phyloP scores from a whole-genome alignment of 2,113 vertebrate genomes.

The Lynx canadensis region DNA sequence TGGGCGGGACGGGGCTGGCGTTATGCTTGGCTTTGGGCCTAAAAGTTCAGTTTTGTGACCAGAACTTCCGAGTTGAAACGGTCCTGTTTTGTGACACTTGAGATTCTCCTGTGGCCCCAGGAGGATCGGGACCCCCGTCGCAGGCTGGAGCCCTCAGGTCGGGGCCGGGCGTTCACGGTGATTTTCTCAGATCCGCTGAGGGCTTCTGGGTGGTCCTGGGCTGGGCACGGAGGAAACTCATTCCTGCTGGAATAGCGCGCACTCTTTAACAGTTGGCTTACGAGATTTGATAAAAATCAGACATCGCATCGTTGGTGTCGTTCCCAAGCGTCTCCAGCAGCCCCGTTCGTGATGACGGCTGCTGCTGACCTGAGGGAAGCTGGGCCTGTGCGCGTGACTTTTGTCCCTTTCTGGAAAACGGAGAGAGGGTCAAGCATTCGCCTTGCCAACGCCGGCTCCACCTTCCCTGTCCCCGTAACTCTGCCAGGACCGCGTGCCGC shows the following conservation, averaged over 20 bases:
- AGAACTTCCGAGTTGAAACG: not conserved
- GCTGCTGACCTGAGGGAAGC: not conserved
- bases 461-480: not conserved
- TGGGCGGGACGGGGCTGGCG: too few species aligned
- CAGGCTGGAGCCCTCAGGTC: not conserved
- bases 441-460: not conserved
- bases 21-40: not conserved
- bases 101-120: too few species aligned
- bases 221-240: not conserved
- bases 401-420: not conserved
- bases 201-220: too few species aligned
- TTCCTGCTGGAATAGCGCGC: not conserved
- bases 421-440: not conserved
- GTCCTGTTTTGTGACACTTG: not conserved
- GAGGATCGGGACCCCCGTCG: too few species aligned
- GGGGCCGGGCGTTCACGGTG: not conserved
- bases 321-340: not conserved
- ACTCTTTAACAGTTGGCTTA: not conserved
- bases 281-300: not conserved
- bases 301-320: not conserved
- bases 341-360: not conserved
- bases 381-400: not conserved
- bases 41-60: slow-evolving; percentile 27
- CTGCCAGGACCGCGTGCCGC: not conserved
- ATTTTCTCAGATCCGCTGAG: too few species aligned